Base-by-base conservation (phyloP, 2,113 vertebrate species). In the Gracilinanus agilis region DNA sequence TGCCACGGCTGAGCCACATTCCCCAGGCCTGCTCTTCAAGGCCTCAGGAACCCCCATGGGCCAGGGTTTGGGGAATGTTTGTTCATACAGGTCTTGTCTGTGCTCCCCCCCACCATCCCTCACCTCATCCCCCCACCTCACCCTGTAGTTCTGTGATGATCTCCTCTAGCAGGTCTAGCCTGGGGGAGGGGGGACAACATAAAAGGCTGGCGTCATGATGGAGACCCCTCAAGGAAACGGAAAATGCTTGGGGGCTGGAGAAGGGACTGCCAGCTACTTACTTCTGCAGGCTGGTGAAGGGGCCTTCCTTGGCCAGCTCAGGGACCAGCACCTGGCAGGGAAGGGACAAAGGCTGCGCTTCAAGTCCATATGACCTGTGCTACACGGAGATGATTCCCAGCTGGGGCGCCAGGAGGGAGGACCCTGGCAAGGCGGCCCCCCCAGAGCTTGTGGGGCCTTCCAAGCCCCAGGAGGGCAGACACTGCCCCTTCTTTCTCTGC, bases 131-230 rank as follows among this genome's bases (percentile, higher is more conserved):
- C 58, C 27, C 27, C 34, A 16, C 29, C 16, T 12, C 55, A 34
- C 44, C 89, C 21, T 90, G 83, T 21, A 97, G 96, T 58, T 96
- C 96, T 19, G 92, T 89, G 44, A 61, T 67, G 93, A 97, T 97
- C 94, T 97, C 96, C 90, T 94, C 94, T 44, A 97, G 61, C 88
- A 97, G 96, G 56, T 96, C 92, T 96, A 94, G 94, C 88, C 96
- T 97, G 90, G 29, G 0, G 27, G 90, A 3, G 21, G 53, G 53
- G 23, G 7, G 13, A 12, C 53, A 58, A 58, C 24, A 25, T 9
- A 58, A 58, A 13, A 67, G 61, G 61, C 13, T 34, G 29, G 29
- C 4, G 29, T 67, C 61, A n/a, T 34, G 61, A 24, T 19, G 67
- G 67, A 19, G 67, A 83, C 61, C 61, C 61, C 61, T n/a, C 34